Percentiles rank a stretch among this genome's conserved stretches.
Evolutionary conservation across 23 tunicate genomes (phyloP).

Genomic region (Ciona savignyi): DNA sequence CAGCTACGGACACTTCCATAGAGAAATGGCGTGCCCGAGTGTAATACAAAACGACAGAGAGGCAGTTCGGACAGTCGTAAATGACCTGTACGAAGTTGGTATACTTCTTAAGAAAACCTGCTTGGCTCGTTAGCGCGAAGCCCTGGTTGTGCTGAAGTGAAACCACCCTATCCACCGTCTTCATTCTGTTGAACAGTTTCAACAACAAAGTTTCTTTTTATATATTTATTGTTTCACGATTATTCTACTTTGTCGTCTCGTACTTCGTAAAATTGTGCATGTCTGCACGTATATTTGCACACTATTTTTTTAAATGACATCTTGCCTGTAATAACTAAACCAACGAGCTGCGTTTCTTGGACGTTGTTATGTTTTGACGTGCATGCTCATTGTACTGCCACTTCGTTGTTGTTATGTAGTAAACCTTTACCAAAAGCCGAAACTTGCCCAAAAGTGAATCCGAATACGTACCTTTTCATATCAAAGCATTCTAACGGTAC

Average conservation of each 20-base stretch:
- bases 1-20: neutral
- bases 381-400: no score
- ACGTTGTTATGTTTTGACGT: no score
- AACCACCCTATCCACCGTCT: neutral
- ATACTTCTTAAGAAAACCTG: neutral
- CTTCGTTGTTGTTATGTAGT: no score
- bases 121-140: neutral
- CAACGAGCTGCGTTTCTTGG: no score
- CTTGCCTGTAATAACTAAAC: neutral
- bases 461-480: no score
- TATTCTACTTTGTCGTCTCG: neutral
- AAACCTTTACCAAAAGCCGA: no score
- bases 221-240: neutral
- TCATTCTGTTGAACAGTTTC: neutral
- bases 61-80: neutral
- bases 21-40: neutral
- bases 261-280: neutral
- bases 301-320: no score
- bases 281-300: neutral
- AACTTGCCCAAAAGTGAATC: no score
- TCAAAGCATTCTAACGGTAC: no score
- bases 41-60: neutral
- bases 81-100: neutral
- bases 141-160: no score
- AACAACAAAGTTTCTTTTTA: neutral